phyloP scores from a whole-genome alignment of 2,888 invertebrate species.

The Ormyrus labotus region DNA sequence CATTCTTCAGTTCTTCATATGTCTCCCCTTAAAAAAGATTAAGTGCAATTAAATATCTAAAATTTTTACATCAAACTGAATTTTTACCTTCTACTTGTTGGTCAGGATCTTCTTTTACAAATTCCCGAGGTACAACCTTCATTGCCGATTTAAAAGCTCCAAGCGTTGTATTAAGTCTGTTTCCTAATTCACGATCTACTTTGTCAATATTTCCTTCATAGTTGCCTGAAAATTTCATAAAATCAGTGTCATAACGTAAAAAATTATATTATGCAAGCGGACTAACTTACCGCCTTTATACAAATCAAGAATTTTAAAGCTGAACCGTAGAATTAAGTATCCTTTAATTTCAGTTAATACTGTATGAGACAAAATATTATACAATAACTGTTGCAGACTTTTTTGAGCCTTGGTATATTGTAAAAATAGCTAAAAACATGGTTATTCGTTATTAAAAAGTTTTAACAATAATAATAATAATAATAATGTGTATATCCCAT shows the following conservation, averaged over 20 bases:
- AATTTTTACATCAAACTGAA: no score
- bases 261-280: no score
- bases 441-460: no score
- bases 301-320: background rate
- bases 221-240: background rate
- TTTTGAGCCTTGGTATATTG: no score
- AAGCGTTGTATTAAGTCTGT: background rate
- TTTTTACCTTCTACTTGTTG: constrained; percentile 11
- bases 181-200: background rate
- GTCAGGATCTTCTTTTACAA: constrained; percentile 2
- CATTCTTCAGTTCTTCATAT: constrained; percentile 83
- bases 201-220: background rate
- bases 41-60: background rate
- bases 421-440: no score
- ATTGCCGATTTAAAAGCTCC: background rate
- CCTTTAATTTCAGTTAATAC: constrained; percentile 1
- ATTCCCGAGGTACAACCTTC: background rate
- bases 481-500: no score
- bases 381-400: background rate
- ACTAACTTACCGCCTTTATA: background rate
- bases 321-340: background rate
- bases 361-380: background rate
- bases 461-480: no score
- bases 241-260: no score
- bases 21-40: background rate